Evolutionary conservation across 2,113 vertebrate genomes (phyloP), one percentile per base, ranked within the genome.

Genomic region (Globicephala melas): DNA sequence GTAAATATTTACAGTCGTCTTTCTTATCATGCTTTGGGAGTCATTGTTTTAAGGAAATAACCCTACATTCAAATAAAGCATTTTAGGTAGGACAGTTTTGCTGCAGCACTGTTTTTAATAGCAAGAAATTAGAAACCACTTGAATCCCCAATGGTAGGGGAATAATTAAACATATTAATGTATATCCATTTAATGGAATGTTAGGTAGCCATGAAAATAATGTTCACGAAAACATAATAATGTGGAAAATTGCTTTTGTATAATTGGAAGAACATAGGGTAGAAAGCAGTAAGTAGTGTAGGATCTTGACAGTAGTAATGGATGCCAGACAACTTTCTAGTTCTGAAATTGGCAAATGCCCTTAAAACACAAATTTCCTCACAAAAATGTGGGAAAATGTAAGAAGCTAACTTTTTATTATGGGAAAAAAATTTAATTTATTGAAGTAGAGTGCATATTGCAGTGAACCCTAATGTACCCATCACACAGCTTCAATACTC

Each of bases 21-120:
- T 79, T 87, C 44, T 28, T 53, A n/a, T 38, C 44, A 81, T 1
- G 41, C 26, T 81, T 91, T 82, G 36, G 53, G 86, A 55, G 38
- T 87, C n/a, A 25, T 82, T 65, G 20, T 94, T 95, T 28, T 63
- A 82, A 95, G 50, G 67, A 95, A 71, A 47, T 41, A 77, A 71
- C 67, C 38, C 67, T 81, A 31, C 53, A 55, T 95, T 94, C 25
- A 90, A 62, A 50, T 26, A 68, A 83, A 87, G 28, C 31, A 18
- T 91, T 44, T 83, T 83, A 63, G 50, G 21, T 82, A 62, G 28
- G 67, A 91, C 41, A 26, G 13, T 74, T 68, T 84, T 91, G 73
- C 47, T 86, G 8, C 23, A 82, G 44, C 62, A 84, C 70, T 96
- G 8, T 68, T 93, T 91, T 91, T 86, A 87, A 41, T 79, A 91